Evolutionary conservation across 37 sponge, comb jelly and placozoan species (phyloP), one percentile per base, ranked within the genome.

Genomic region (Bolinopsis microptera): DNA sequence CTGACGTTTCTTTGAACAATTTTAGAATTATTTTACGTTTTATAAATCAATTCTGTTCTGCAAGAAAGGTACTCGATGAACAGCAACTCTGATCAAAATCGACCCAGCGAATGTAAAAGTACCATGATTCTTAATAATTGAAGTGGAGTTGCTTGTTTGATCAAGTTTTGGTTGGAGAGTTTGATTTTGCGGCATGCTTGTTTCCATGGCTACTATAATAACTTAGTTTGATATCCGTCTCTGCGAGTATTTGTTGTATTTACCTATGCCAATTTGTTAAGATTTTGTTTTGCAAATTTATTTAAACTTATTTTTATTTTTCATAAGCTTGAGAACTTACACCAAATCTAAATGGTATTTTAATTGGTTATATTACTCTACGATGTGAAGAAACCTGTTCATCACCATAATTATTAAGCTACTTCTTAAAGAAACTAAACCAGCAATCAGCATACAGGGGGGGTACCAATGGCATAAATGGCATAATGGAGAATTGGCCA

Each of bases 261-360:
- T 41, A 86, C 90, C 90, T 41, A 86, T 41, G 61, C 61, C 90
- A 86, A 86, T 86, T 86, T 86, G 90, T 86, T 86, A 86, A 86
- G 90, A 86, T 86, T 86, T 86, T 86, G 41, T 39, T 86, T 86
- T 86, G 90, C 90, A 86, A 86, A 86, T 86, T 86, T 86, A 86
- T 41, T 41, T 86, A 86, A 86, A 86, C 90, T 39, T 41, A 41
- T 86, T 86, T 86, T 86, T 41, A 86, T 86, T 86, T 86, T 41
- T 72, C 75, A 72, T 72, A 72, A 72, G 26, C 31, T 28, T 30
- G 31, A 30, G 26, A 30, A 72, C 31, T 72, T 72, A 72, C 26
- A 72, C 18, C 31, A 30, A 72, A 72, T 72, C 31, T 72, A 72
- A 72, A 72, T 72, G 26, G 26, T 72, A 23, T n/a, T 72, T 72